These are phyloP conservation scores for Eremophila alpestris DNA, from an alignment of 2,797 vertebrate species.

Conservation along the genomic window DNA sequence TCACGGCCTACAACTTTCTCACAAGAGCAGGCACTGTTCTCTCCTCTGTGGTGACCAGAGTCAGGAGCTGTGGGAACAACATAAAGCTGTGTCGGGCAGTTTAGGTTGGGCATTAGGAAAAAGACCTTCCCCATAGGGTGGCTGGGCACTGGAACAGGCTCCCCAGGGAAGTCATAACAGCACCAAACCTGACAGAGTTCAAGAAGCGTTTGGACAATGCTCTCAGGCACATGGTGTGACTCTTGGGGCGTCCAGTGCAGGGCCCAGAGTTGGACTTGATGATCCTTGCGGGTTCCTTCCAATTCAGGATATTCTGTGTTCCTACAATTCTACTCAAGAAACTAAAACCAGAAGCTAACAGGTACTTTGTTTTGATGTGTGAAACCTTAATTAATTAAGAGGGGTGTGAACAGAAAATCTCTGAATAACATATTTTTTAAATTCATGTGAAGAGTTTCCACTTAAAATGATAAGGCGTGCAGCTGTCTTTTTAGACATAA, in stretches of 20 bases:
- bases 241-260: background rate
- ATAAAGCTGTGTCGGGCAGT: background rate
- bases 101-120: background rate
- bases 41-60: background rate
- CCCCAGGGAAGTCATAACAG: background rate
- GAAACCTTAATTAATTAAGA: background rate
- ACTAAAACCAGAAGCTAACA: background rate
- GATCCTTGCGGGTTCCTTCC: background rate
- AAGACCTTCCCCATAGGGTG: fast-evolving
- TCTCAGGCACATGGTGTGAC: background rate
- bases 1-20: background rate
- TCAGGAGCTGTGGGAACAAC: background rate
- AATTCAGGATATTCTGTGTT: background rate
- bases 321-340: background rate
- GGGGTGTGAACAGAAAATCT: background rate
- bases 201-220: fast-evolving
- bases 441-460: background rate
- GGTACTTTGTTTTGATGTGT: background rate
- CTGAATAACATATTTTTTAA: background rate
- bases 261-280: background rate
- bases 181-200: background rate
- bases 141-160: fast-evolving
- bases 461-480: background rate
- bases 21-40: background rate
- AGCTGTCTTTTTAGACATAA: background rate